phyloP scores from a whole-genome alignment of 2,888 invertebrate genomes.

The Himalopsyche kuldschensis region DNA sequence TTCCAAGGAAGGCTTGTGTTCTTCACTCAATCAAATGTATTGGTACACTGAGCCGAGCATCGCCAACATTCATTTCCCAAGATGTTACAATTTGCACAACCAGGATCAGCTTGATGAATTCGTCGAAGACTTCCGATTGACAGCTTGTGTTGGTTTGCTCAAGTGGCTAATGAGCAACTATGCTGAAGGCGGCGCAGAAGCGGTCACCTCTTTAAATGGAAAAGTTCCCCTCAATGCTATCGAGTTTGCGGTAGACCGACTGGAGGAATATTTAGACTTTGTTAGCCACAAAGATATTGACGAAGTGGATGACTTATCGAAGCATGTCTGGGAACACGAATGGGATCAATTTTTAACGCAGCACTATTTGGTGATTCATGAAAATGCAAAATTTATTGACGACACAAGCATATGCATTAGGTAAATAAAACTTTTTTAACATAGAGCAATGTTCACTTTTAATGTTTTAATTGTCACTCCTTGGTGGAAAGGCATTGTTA shows the following conservation, averaged over 20 bases:
- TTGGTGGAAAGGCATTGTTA: too few relatives aligned
- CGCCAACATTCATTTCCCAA: conserved; percentile 79
- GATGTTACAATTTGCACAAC: conserved; percentile 83
- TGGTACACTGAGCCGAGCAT: conserved; percentile 84
- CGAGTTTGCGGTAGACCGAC: conserved; percentile 79
- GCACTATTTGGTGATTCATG: conserved; percentile 68
- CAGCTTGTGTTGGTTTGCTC: conserved; percentile 82
- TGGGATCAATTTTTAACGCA: conserved; percentile 85
- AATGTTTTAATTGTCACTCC: too few relatives aligned
- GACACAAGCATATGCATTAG: conserved; percentile 50
- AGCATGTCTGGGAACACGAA: conserved; percentile 78
- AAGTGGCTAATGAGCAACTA: conserved; percentile 72
- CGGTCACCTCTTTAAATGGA: conserved; percentile 61
- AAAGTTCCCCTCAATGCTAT: conserved; percentile 75
- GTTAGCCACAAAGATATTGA: conserved; percentile 77
- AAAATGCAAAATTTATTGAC: conserved; percentile 59
- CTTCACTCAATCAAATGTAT: conserved; percentile 77
- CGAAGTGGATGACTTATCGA: conserved; percentile 66
- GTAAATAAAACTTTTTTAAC: conserved; percentile 41
- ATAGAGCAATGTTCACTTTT: too few relatives aligned
- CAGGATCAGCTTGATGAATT: conserved; percentile 82
- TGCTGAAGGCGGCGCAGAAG: conserved; percentile 59
- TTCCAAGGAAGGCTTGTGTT: conserved; percentile 86
- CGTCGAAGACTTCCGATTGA: conserved; percentile 85
- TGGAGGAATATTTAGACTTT: conserved; percentile 74